Evolutionary conservation across 2,113 vertebrate species (phyloP), one percentile per base, ranked within the genome.

Genomic region (Tretioscincus oriximinensis): DNA sequence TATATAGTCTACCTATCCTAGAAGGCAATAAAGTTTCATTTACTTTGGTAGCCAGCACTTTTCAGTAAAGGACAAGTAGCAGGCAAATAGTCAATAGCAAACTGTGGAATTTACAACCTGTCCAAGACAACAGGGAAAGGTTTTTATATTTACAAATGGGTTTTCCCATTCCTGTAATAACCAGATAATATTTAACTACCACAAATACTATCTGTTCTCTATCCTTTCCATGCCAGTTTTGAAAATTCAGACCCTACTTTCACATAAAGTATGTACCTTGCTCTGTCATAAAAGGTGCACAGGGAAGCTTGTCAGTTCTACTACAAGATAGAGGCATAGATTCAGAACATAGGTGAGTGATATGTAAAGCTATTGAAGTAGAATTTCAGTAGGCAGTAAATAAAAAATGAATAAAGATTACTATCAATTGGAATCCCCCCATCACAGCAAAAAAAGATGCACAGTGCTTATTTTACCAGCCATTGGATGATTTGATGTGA

Each of bases 401-500:
- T 24, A 3, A 22, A 16, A 54, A 51, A n/a, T 11, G 22, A 16
- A 24, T 51, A 7, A 24, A 67, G 51, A 9, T 60, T 35, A 7
- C n/a, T 8, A 31, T 29, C 24, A 3, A 6, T 2, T 20, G 21
- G 18, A 65, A 65, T 64, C 24, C n/a, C 24, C 54, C 11, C 54
- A 58, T 18, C 51, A 65, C 7, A 76, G 78, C 45, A 9, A 81
- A 80, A n/a, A 61, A 2, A 10, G 1, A 76, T 87, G 61, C 22
- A 64, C 9, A 70, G 20, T 66, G 24, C 63, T 9, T 58, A 77
- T 81, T 89, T 89, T 95, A 99, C 98, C 98, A 99, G 94, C 97
- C 97, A 87, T 99, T 99, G 35, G 96, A 96, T 26, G 97, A 96
- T 92, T 94, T 98, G 82, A 93, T 88, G 81, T 95, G 94, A 82